phyloP scores from a whole-genome alignment of 2,113 vertebrate genomes.

The Plectropomus leopardus region DNA sequence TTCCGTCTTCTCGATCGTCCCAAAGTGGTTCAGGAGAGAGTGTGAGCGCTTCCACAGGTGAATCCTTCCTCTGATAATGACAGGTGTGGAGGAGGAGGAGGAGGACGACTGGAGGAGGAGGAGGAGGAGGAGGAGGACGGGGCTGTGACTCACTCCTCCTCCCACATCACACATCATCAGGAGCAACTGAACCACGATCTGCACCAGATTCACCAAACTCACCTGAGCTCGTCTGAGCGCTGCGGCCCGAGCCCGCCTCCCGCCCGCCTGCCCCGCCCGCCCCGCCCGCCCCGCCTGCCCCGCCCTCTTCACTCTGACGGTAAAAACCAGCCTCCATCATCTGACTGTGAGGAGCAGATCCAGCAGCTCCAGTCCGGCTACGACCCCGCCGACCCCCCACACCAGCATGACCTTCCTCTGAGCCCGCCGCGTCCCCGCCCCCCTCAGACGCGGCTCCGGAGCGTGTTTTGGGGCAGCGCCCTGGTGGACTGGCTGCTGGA shows the following conservation, averaged over 20 bases:
- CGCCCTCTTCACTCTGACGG: neutral
- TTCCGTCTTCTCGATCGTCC: neutral
- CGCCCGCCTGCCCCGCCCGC: no score
- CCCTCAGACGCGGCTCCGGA: neutral
- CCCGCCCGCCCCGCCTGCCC: no score
- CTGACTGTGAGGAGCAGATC: neutral
- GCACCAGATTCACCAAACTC: constrained; percentile 13
- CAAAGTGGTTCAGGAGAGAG: constrained; percentile 89
- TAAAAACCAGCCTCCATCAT: neutral
- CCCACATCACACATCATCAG: constrained; percentile 24
- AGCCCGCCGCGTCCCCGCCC: neutral
- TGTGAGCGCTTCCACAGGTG: constrained; percentile 90
- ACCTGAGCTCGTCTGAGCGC: neutral
- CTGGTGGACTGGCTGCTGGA: constrained; percentile 91
- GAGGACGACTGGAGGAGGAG: constrained; percentile 22
- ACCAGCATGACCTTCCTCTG: constrained; percentile 13
- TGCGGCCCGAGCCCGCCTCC: neutral
- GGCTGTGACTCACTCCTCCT: constrained; percentile 66
- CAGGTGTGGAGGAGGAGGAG: constrained; percentile 69
- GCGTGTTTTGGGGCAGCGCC: constrained; percentile 88
- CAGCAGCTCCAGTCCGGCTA: neutral
- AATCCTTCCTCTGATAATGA: constrained; percentile 94
- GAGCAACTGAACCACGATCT: constrained; percentile 15
- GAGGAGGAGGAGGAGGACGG: constrained; percentile 74
- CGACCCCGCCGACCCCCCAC: neutral